Evolutionary conservation across 2,888 invertebrate species (phyloP).

Genomic region (Ferdinandea cuprea): DNA sequence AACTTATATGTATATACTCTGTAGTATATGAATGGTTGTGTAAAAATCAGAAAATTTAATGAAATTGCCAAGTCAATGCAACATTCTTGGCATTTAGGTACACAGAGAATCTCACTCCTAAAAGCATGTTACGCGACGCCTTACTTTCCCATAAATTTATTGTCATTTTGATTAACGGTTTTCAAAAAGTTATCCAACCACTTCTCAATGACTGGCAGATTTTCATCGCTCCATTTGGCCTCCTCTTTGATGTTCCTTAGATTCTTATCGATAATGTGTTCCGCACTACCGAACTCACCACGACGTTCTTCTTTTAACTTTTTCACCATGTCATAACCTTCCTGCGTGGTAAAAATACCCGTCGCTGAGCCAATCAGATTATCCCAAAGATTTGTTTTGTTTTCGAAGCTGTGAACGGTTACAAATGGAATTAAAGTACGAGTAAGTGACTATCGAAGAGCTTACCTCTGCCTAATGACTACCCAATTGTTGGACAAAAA

Average conservation of each 20-base stretch:
- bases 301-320: conserved; percentile 86
- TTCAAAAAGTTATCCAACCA: conserved; percentile 87
- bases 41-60: conserved; percentile 8
- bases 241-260: conserved; percentile 89
- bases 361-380: conserved; percentile 89
- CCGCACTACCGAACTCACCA: conserved; percentile 89
- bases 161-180: conserved; percentile 77
- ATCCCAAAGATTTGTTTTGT: conserved; percentile 90
- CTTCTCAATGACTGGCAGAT: conserved; percentile 88
- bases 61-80: conserved; percentile 22
- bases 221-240: conserved; percentile 90
- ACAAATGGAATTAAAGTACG: background rate
- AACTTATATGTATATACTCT: conserved; percentile 17
- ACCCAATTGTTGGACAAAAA: conserved; percentile 90
- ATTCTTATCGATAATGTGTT: conserved; percentile 89
- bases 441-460: background rate
- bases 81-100: conserved; percentile 51
- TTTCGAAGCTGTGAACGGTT: conserved; percentile 87
- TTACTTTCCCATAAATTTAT: conserved; percentile 78
- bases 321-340: conserved; percentile 88
- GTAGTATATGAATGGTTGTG: background rate
- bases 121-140: background rate
- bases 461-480: conserved; percentile 87
- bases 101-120: conserved; percentile 40
- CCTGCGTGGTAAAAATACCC: conserved; percentile 89